Percentiles rank a stretch among this genome's conserved stretches.
phyloP scores from a whole-genome alignment of 1,140 invertebrate species.

The Drosophila nasuta region DNA sequence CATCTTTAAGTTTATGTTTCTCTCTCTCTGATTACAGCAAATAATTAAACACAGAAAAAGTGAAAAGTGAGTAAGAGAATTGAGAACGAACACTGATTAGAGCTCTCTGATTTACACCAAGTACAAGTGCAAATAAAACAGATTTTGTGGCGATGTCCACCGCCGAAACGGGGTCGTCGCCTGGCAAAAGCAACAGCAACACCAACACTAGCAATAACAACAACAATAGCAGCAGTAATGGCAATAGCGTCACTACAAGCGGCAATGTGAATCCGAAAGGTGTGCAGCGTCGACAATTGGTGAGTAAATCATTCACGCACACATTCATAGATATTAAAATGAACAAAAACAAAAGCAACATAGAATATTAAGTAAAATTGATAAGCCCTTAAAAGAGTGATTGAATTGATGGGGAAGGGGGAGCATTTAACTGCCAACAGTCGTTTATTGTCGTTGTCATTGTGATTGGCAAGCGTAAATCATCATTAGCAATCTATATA shows the following conservation, averaged over 20 bases:
- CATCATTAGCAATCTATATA: slow-evolving; percentile 74
- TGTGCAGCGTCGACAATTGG: slow-evolving; percentile 83
- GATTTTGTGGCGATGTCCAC: slow-evolving; percentile 78
- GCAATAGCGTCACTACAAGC: slow-evolving; percentile 38
- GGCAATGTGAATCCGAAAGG: slow-evolving; percentile 76
- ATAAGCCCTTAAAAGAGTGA: slow-evolving; percentile 33
- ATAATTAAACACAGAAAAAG: slow-evolving; percentile 36
- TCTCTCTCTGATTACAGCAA: slow-evolving; percentile 53
- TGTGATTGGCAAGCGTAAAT: slow-evolving; percentile 62
- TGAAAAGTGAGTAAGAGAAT: slow-evolving; percentile 39
- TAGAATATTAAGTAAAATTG: slow-evolving; percentile 8
- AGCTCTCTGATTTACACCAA: slow-evolving; percentile 4
- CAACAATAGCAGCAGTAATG: slow-evolving; percentile 39
- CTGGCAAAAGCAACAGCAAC: slow-evolving; percentile 78
- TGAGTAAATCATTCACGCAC: slow-evolving; percentile 58
- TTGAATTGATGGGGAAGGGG: background rate
- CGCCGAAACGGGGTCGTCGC: slow-evolving; percentile 84
- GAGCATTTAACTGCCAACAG: slow-evolving; percentile 29
- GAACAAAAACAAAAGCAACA: slow-evolving; percentile 9
- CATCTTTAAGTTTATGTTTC: slow-evolving; percentile 37
- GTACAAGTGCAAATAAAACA: slow-evolving; percentile 51
- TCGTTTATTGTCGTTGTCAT: slow-evolving; percentile 39
- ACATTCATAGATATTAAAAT: background rate
- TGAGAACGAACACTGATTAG: slow-evolving; percentile 30
- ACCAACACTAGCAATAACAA: slow-evolving; percentile 43